A percentile compares a stretch with the other conserved stretches of the same genome.
These are phyloP conservation scores for Parazoanthus darwini DNA, from an alignment of 92 coral and sea anemone species.

Conservation along the genomic window DNA sequence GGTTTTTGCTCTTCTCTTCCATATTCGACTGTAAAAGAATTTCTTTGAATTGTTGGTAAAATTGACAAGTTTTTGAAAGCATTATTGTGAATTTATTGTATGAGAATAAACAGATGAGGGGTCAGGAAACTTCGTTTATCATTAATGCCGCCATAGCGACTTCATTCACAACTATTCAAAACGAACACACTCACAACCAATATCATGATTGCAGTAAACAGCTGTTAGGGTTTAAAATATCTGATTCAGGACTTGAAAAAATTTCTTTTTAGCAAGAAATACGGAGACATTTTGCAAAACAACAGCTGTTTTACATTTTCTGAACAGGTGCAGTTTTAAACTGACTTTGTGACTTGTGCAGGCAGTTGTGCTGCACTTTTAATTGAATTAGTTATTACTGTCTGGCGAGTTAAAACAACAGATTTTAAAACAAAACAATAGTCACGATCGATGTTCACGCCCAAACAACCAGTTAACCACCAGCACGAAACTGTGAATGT, in stretches of 20 bases:
- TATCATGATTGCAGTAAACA: too few relatives aligned
- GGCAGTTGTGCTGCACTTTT: not conserved
- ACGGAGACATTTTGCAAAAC: not conserved
- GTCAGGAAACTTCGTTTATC: not conserved
- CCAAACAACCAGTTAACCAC: not conserved
- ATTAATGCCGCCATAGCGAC: not conserved
- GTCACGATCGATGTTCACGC: not conserved
- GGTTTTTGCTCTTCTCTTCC: not conserved
- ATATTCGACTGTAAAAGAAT: not conserved
- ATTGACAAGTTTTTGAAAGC: not conserved
- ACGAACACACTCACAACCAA: not conserved
- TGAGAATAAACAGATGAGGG: not conserved
- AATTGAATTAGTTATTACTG: not conserved
- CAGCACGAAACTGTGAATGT: not conserved
- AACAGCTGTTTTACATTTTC: conserved; percentile 3
- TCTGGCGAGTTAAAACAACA: not conserved
- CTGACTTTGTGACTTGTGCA: not conserved
- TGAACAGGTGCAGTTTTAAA: not conserved
- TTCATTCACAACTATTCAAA: not conserved
- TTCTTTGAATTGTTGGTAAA: not conserved
- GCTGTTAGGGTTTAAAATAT: too few relatives aligned
- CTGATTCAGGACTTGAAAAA: too few relatives aligned
- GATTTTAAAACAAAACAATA: not conserved
- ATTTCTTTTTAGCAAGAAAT: too few relatives aligned
- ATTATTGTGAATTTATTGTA: not conserved